Percentiles rank a stretch among this genome's conserved stretches.
Evolutionary conservation across 2,888 invertebrate genomes (phyloP).

Genomic region (Salpingus planirostris): DNA sequence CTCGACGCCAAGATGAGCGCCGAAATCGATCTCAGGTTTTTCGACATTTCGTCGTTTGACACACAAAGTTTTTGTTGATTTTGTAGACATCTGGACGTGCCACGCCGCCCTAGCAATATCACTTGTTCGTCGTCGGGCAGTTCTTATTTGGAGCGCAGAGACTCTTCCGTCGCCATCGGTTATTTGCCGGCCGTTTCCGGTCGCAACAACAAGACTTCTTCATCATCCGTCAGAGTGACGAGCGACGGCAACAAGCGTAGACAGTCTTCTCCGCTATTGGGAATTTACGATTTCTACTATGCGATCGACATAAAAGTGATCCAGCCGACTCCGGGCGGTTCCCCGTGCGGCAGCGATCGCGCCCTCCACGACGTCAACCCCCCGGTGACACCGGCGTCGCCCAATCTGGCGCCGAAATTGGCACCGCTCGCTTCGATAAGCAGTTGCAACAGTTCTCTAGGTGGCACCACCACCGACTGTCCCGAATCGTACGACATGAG

Average conservation of each 20-base stretch:
- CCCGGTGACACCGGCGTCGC: constrained; percentile 8
- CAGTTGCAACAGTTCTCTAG: constrained; percentile 60
- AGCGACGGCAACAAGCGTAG: constrained; percentile 33
- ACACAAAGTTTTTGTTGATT: no score
- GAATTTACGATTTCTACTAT: constrained; percentile 38
- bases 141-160: constrained; percentile 72
- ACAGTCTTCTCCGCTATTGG: constrained; percentile 36
- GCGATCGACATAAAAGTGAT: constrained; percentile 52
- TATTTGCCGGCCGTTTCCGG: constrained; percentile 54
- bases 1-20: no score
- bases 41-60: no score
- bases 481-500: constrained; percentile 63
- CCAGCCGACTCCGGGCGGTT: constrained; percentile 73
- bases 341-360: constrained; percentile 66
- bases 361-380: constrained; percentile 42
- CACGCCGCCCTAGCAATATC: constrained; percentile 67
- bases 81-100: constrained; percentile 35
- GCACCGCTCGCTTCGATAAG: constrained; percentile 76
- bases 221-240: no score
- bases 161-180: constrained; percentile 60
- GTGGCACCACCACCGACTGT: constrained; percentile 54
- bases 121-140: constrained; percentile 80
- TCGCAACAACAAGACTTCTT: constrained; percentile 39
- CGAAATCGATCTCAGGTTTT: no score
- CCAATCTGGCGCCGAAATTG: constrained; percentile 40